Conservation (phyloP, 2,888 invertebrate species). For the Epinotia brunnichana region DNA sequence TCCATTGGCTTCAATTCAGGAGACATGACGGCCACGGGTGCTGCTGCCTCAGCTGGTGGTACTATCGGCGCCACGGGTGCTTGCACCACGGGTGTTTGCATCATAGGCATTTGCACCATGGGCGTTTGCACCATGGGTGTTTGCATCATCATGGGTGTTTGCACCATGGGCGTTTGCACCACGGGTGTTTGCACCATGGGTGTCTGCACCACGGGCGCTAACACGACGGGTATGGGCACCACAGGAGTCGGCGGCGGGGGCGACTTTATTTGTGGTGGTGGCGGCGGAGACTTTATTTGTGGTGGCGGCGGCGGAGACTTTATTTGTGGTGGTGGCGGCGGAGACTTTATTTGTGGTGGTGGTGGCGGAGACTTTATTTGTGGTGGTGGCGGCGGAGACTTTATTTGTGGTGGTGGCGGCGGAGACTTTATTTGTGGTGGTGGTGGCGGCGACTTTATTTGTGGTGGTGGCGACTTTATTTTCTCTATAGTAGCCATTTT, state of each 20-base stretch:
- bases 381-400: constrained; percentile 64
- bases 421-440: constrained; percentile 63
- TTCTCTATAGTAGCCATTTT: constrained; percentile 69
- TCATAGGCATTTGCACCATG: not conserved
- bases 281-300: constrained; percentile 71
- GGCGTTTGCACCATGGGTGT: not conserved
- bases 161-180: too few relatives aligned
- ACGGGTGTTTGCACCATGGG: too few relatives aligned
- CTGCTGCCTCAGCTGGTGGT: not conserved
- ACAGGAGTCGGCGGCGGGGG: constrained; percentile 47
- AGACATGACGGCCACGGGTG: constrained; percentile 54
- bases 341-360: constrained; percentile 71
- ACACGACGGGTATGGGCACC: not conserved
- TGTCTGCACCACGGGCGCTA: not conserved
- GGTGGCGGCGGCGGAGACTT: constrained; percentile 64
- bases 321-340: constrained; percentile 62
- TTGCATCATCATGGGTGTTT: not conserved
- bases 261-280: too few relatives aligned
- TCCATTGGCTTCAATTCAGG: constrained; percentile 65
- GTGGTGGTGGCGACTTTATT: constrained; percentile 66
- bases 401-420: too few relatives aligned
- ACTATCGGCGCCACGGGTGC: not conserved
- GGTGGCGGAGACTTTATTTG: constrained; percentile 64
- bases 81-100: not conserved
- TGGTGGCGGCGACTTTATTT: constrained; percentile 59